Conservation (phyloP, 23 tunicate genomes). For the Phallusia fumigata region DNA sequence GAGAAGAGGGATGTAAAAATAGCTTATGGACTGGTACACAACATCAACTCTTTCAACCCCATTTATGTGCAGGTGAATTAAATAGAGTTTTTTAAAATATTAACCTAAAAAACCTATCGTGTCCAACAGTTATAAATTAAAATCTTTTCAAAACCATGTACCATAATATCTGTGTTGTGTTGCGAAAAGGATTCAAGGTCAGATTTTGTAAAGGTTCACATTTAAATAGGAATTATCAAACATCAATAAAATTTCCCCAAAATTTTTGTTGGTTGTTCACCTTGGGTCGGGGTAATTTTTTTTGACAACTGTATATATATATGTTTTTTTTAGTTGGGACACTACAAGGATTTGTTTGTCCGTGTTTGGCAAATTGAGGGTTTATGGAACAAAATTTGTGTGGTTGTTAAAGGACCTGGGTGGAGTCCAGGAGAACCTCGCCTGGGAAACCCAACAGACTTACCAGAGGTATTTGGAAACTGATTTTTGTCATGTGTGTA, state of each 20-base stretch:
- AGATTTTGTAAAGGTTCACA: no score
- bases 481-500: no score
- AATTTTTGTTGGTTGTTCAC: no score
- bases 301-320: no score
- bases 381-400: constrained; percentile 59
- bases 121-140: background rate
- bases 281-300: no score
- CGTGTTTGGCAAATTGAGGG: constrained; percentile 50
- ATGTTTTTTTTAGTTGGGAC: constrained; percentile 16
- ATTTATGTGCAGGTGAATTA: constrained; percentile 41
- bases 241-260: no score
- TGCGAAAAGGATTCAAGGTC: no score
- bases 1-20: constrained; percentile 75
- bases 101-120: background rate
- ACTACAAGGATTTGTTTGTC: background rate
- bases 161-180: no score
- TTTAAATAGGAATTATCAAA: no score
- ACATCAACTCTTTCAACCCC: constrained; percentile 71
- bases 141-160: no score
- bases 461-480: constrained; percentile 66
- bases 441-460: constrained; percentile 52
- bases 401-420: constrained; percentile 82
- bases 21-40: constrained; percentile 87
- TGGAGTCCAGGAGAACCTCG: constrained; percentile 87
- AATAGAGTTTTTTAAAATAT: background rate